Conservation (phyloP, 2,113 vertebrate genomes). For the Melanostigma gelatinosum region DNA sequence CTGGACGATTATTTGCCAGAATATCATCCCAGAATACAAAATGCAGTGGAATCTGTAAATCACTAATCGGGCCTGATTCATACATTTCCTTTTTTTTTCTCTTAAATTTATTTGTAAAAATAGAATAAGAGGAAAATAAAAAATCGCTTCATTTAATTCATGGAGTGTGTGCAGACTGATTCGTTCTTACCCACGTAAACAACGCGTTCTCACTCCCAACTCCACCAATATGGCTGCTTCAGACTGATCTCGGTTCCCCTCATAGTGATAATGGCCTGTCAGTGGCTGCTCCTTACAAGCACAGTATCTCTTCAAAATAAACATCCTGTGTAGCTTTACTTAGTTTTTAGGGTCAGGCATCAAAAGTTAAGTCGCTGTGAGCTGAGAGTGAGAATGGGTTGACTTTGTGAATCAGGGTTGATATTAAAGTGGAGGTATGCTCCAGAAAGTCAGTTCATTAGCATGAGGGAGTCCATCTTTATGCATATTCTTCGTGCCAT, state of each 20-base stretch:
- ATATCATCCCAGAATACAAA: constrained; percentile 11
- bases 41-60: background rate
- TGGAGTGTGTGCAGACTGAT: too few relatives aligned
- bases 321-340: too few relatives aligned
- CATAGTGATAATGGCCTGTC: too few relatives aligned
- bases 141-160: background rate
- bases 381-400: too few relatives aligned
- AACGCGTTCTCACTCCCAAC: too few relatives aligned
- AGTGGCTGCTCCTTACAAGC: too few relatives aligned
- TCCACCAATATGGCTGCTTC: too few relatives aligned
- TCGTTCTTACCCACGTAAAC: background rate
- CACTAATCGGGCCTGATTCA: constrained; percentile 17
- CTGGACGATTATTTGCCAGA: constrained; percentile 39
- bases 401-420: background rate
- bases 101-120: background rate
- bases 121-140: background rate
- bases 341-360: too few relatives aligned
- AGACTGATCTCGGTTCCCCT: too few relatives aligned
- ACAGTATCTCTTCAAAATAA: too few relatives aligned
- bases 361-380: too few relatives aligned
- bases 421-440: background rate
- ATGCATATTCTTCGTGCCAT: background rate
- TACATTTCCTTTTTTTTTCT: background rate
- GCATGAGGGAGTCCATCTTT: background rate
- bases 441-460: background rate